Conservation (phyloP, 2,797 vertebrate species). For the Rhinophrynus dorsalis region DNA sequence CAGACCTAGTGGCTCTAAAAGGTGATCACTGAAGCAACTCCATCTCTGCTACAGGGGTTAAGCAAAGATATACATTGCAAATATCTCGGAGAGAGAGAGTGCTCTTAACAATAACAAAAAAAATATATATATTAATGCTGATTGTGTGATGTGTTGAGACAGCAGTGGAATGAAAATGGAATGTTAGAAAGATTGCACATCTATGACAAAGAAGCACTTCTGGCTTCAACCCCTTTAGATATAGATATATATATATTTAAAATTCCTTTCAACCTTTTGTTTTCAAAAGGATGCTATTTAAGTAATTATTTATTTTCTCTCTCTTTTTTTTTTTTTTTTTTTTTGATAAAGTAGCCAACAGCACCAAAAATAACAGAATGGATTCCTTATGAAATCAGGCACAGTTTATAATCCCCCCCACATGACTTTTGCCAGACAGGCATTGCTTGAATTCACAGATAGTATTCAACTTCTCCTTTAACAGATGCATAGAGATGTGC, state of each 20-base stretch:
- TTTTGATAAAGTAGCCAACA: slow-evolving; percentile 90
- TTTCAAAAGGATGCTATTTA: slow-evolving; percentile 73
- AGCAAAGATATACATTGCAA: slow-evolving; percentile 10
- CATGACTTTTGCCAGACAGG: slow-evolving; percentile 76
- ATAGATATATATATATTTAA: slow-evolving; percentile 50
- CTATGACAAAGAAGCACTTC: slow-evolving; percentile 85
- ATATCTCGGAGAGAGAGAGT: slow-evolving; percentile 36
- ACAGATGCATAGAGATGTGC: slow-evolving; percentile 82
- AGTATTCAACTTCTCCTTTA: slow-evolving; percentile 50
- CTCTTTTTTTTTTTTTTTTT: slow-evolving; percentile 63
- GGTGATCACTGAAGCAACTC: slow-evolving; percentile 70
- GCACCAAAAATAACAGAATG: slow-evolving; percentile 92
- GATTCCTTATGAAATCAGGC: slow-evolving; percentile 93
- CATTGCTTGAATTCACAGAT: slow-evolving; percentile 59
- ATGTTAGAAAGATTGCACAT: slow-evolving; percentile 98
- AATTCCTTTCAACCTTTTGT: slow-evolving; percentile 50
- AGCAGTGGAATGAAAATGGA: slow-evolving; percentile 85
- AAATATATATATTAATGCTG: slow-evolving; percentile 88
- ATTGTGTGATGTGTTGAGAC: slow-evolving; percentile 80
- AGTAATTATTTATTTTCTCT: no score
- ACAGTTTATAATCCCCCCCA: slow-evolving; percentile 76
- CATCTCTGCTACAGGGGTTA: slow-evolving; percentile 1
- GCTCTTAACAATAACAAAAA: slow-evolving; percentile 58
- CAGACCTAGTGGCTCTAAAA: slow-evolving; percentile 92
- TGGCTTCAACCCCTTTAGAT: slow-evolving; percentile 75